A percentile compares a stretch with the other conserved stretches of the same genome.
Conservation (phyloP, 2,888 invertebrate genomes). For the Polydrusus pterygomalis region DNA sequence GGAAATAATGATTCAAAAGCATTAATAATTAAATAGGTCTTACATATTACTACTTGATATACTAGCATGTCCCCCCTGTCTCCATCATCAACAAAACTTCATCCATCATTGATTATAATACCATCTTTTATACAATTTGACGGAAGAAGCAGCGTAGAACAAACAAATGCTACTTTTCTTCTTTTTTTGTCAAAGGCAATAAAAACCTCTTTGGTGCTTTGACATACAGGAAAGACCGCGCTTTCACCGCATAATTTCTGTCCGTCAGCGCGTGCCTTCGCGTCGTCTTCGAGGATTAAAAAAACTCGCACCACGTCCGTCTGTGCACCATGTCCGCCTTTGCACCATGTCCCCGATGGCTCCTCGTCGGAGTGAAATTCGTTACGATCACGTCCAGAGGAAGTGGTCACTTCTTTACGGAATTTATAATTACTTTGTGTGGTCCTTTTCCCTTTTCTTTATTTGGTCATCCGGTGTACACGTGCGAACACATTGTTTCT, state of each 20-base stretch:
- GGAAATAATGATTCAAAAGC: too few species aligned
- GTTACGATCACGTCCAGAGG: constrained; percentile 49
- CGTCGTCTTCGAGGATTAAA: constrained; percentile 41
- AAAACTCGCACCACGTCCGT: constrained; percentile 33
- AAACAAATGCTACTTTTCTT: neutral
- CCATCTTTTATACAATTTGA: neutral
- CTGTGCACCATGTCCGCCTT: too few species aligned
- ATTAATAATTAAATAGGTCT: too few species aligned
- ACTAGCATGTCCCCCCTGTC: too few species aligned
- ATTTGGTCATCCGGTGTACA: constrained; percentile 42
- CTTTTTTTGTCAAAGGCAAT: constrained; percentile 7
- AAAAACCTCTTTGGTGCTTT: constrained; percentile 3
- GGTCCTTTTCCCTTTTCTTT: constrained; percentile 36
- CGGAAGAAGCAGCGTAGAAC: neutral
- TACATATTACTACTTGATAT: too few species aligned
- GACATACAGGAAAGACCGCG: constrained; percentile 24
- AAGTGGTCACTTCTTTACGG: constrained; percentile 46
- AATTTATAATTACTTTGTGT: constrained; percentile 41
- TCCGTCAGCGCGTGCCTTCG: constrained; percentile 29
- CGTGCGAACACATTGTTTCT: constrained; percentile 21
- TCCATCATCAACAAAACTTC: too few species aligned
- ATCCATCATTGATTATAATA: neutral
- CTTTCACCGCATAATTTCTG: constrained; percentile 20
- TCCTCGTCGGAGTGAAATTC: constrained; percentile 32
- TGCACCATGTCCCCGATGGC: constrained; percentile 28